Conservation (phyloP, 92 coral and sea anemone genomes). For the Ricordea florida region DNA sequence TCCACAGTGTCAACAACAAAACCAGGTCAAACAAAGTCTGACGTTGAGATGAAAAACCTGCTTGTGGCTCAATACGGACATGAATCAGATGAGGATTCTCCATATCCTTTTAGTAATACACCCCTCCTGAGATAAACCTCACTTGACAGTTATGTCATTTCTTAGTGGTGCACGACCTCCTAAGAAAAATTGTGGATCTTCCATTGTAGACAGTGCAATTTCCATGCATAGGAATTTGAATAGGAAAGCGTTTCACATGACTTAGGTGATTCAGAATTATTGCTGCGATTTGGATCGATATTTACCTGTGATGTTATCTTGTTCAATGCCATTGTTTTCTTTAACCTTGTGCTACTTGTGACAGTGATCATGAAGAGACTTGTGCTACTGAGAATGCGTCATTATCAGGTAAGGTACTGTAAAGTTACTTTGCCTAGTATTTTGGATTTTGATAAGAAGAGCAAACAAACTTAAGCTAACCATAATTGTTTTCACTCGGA, state of each 20-base stretch:
- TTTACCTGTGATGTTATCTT: not conserved
- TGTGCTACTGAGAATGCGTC: not conserved
- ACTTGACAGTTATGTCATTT: not conserved
- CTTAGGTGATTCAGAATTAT: too few relatives aligned
- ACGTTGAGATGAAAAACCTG: constrained; percentile 72
- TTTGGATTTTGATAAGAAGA: not conserved
- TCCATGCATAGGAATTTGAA: not conserved
- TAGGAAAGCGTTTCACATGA: too few relatives aligned
- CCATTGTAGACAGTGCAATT: not conserved
- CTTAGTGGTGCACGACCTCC: too few relatives aligned
- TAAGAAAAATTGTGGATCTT: too few relatives aligned
- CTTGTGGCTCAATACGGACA: constrained; percentile 87
- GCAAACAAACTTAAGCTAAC: too few relatives aligned
- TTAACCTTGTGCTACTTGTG: constrained; percentile 47
- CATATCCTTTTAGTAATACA: constrained; percentile 76
- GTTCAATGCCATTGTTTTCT: not conserved
- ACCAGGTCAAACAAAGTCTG: constrained; percentile 44
- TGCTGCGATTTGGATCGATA: not conserved
- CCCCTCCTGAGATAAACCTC: not conserved
- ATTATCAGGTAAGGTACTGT: not conserved
- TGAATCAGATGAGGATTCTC: constrained; percentile 77
- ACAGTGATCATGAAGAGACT: constrained; percentile 63
- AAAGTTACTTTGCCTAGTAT: not conserved
- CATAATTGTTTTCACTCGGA: too few relatives aligned
- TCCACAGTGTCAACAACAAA: constrained; percentile 66